Evolutionary conservation across 53 echinoderm and acorn worm species (phyloP).

Genomic region (Pentamera pediparva): DNA sequence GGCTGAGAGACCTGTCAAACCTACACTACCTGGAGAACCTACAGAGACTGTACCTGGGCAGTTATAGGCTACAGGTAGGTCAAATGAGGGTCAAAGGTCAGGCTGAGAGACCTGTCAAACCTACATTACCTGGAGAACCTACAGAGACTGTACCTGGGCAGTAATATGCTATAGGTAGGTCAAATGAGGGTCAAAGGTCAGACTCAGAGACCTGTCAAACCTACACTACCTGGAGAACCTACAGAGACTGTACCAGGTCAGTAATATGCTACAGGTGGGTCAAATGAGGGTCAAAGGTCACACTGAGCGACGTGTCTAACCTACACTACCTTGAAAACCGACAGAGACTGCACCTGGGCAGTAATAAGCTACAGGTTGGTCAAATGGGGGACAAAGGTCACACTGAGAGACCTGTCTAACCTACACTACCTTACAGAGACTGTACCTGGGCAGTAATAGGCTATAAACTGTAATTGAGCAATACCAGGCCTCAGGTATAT

Average conservation of each 20-base stretch:
- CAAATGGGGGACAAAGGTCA: too few species aligned
- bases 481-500: too few species aligned
- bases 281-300: slow-evolving; percentile 45
- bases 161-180: slow-evolving; percentile 83
- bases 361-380: slow-evolving; percentile 84
- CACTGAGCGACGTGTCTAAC: slow-evolving; percentile 77
- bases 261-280: slow-evolving; percentile 85
- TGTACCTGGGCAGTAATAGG: too few species aligned
- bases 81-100: slow-evolving; percentile 45
- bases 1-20: slow-evolving; percentile 78
- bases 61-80: slow-evolving; percentile 85
- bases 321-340: slow-evolving; percentile 87
- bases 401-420: too few species aligned
- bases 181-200: slow-evolving; percentile 45
- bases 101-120: slow-evolving; percentile 78
- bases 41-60: slow-evolving; percentile 92
- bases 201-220: slow-evolving; percentile 79
- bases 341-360: slow-evolving; percentile 91
- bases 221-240: slow-evolving; percentile 89
- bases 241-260: slow-evolving; percentile 90
- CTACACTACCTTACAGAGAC: too few species aligned
- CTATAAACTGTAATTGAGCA: too few species aligned
- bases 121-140: slow-evolving; percentile 89
- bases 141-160: slow-evolving; percentile 92
- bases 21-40: slow-evolving; percentile 89